phyloP scores from a whole-genome alignment of 1,140 invertebrate species.

The Wasmannia auropunctata region DNA sequence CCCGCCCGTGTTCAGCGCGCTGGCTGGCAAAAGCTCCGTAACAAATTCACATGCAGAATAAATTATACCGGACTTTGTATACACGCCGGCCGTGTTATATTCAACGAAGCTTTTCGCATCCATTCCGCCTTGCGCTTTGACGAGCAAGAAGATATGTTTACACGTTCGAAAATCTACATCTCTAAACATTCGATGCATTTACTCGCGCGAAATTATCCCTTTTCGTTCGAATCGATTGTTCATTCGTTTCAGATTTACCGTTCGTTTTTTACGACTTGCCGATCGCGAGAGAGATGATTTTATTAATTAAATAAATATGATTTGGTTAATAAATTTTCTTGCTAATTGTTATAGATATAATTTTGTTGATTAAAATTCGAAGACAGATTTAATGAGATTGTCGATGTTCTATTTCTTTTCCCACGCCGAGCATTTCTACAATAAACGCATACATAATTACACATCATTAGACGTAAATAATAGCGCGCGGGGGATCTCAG shows the following conservation, averaged over 20 bases:
- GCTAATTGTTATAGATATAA: too few species aligned
- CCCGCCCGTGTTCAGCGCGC: constrained; percentile 1
- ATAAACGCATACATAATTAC: constrained; percentile 34
- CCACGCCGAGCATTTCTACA: background rate
- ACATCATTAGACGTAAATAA: constrained; percentile 53
- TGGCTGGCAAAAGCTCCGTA: constrained; percentile 55
- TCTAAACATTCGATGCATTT: background rate
- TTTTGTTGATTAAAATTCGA: background rate
- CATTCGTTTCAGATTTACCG: too few species aligned
- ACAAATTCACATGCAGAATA: constrained; percentile 63
- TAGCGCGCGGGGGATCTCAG: background rate
- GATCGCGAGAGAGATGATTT: background rate
- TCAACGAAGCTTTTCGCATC: constrained; percentile 8
- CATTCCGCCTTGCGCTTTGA: constrained; percentile 27
- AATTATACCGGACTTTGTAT: constrained; percentile 61
- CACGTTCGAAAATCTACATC: background rate
- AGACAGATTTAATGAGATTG: background rate
- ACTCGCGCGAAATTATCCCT: background rate
- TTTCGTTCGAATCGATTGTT: background rate
- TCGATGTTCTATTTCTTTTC: background rate
- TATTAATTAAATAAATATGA: too few species aligned
- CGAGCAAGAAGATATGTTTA: background rate
- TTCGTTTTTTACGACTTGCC: background rate
- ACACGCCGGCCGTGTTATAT: constrained; percentile 27
- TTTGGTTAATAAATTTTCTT: too few species aligned